phyloP scores from a whole-genome alignment of 1,140 invertebrate genomes.

The Nilaparvata lugens region DNA sequence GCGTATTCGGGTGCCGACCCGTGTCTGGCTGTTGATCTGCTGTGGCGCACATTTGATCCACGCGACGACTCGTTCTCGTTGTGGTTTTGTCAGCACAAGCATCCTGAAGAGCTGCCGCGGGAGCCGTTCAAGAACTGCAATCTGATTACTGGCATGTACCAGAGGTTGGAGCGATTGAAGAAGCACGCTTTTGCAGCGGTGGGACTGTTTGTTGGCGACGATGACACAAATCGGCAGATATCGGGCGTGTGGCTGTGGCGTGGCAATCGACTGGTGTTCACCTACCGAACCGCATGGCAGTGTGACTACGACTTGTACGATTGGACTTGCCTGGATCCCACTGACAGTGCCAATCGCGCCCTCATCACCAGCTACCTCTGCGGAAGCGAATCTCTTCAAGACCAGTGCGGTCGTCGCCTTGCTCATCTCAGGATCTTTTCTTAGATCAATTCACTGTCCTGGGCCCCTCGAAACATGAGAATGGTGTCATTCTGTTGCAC shows the following conservation, averaged over 20 bases:
- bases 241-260: slow-evolving; percentile 58
- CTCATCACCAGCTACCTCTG: slow-evolving; percentile 50
- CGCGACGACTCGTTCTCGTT: slow-evolving; percentile 48
- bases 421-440: too few relatives aligned
- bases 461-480: too few relatives aligned
- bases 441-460: too few relatives aligned
- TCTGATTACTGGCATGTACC: slow-evolving; percentile 59
- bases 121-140: slow-evolving; percentile 57
- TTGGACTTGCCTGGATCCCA: slow-evolving; percentile 55
- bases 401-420: slow-evolving; percentile 7
- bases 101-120: slow-evolving; percentile 44
- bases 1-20: slow-evolving; percentile 59
- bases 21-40: slow-evolving; percentile 52
- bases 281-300: slow-evolving; percentile 46
- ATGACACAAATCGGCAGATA: slow-evolving; percentile 50
- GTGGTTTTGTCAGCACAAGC: slow-evolving; percentile 59
- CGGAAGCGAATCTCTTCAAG: slow-evolving; percentile 48
- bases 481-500: too few relatives aligned
- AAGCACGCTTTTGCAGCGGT: slow-evolving; percentile 57
- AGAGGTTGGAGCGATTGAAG: slow-evolving; percentile 56
- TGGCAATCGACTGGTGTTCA: slow-evolving; percentile 52
- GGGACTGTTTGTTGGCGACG: slow-evolving; percentile 45
- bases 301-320: slow-evolving; percentile 56
- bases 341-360: slow-evolving; percentile 45
- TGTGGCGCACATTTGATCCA: slow-evolving; percentile 62